These are phyloP conservation scores for Eupithecia subumbrata DNA, from an alignment of 2,888 invertebrate species.

Conservation along the genomic window DNA sequence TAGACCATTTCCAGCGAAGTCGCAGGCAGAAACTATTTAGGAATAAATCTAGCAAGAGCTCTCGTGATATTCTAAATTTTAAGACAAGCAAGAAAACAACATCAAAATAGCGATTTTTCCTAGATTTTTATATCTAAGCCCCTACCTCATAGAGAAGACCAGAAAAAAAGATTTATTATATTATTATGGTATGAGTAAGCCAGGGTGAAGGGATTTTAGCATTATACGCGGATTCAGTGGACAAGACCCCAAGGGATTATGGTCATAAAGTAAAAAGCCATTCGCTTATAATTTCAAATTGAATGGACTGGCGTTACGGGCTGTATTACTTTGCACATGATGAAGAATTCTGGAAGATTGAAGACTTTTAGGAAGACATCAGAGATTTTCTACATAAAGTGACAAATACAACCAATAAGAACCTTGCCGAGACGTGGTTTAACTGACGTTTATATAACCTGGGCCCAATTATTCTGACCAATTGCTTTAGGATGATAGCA, in stretches of 20 bases:
- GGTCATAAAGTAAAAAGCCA: constrained; percentile 44
- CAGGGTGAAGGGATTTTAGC: constrained; percentile 37
- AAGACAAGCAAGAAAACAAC: no score
- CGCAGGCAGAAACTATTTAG: no score
- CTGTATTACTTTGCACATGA: constrained; percentile 8
- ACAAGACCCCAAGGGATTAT: constrained; percentile 41
- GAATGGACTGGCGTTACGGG: constrained; percentile 34
- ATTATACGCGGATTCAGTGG: constrained; percentile 39
- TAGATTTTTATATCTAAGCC: background rate
- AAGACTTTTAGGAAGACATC: background rate
- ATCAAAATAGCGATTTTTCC: background rate
- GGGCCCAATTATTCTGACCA: no score
- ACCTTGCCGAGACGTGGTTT: no score
- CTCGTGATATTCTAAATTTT: no score
- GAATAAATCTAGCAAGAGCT: no score
- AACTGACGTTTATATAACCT: no score
- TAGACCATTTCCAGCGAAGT: no score
- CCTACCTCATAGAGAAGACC: constrained; percentile 1
- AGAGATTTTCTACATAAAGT: no score
- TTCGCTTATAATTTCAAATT: constrained; percentile 44
- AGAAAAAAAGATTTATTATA: constrained; percentile 12
- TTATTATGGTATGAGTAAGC: constrained; percentile 19
- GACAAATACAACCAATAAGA: no score
- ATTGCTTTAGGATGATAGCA: no score
- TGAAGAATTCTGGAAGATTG: background rate